phyloP scores from a whole-genome alignment of 2,113 vertebrate species.

The Platysternon megacephalum region DNA sequence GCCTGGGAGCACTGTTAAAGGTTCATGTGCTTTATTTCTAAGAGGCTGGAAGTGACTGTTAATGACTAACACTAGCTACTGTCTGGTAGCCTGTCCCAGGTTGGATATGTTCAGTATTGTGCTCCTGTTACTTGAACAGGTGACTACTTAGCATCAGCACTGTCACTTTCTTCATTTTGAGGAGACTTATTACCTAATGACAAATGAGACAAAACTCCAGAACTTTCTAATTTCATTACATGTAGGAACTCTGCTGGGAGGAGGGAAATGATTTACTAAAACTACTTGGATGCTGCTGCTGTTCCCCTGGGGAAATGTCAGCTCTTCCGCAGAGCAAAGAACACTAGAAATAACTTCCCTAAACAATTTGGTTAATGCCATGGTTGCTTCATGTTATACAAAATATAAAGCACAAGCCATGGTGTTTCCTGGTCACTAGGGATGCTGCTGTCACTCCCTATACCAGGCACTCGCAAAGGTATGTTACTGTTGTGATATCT shows the following conservation, averaged over 20 bases:
- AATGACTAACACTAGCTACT: background rate
- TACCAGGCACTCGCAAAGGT: background rate
- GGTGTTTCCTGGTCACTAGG: background rate
- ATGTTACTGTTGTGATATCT: background rate
- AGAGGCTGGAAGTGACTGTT: background rate
- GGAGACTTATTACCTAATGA: background rate
- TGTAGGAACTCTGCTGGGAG: background rate
- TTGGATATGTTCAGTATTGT: background rate
- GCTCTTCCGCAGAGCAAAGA: background rate
- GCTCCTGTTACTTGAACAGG: background rate
- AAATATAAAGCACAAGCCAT: background rate
- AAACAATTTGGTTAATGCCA: background rate
- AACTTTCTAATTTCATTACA: background rate
- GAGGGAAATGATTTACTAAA: background rate
- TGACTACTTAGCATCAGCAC: background rate
- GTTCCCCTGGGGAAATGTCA: background rate
- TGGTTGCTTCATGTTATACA: background rate
- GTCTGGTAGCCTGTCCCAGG: background rate
- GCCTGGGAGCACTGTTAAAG: background rate
- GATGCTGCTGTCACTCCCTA: rapidly evolving
- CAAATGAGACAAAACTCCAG: background rate
- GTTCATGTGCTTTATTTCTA: background rate
- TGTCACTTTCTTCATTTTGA: background rate
- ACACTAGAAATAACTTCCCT: background rate
- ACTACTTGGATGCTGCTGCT: background rate